Evolutionary conservation across 2,888 invertebrate species (phyloP).

Genomic region (Gymnosoma rotundatum): DNA sequence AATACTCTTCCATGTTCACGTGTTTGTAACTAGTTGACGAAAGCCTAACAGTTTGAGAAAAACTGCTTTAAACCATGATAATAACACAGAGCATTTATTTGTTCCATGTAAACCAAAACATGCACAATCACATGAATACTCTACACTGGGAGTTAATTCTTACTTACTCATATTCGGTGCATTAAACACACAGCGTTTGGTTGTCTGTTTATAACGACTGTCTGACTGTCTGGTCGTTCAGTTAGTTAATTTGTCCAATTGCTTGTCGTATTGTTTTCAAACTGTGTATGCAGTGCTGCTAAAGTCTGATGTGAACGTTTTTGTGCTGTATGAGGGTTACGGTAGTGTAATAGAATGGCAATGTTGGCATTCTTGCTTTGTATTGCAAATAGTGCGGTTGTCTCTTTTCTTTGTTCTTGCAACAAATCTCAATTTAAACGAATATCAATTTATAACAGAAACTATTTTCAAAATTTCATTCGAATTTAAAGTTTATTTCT

Average conservation of each 20-base stretch:
- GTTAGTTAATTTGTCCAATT: neutral
- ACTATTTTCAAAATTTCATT: slow-evolving; percentile 42
- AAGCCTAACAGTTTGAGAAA: slow-evolving; percentile 16
- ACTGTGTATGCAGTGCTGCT: slow-evolving; percentile 51
- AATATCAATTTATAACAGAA: slow-evolving; percentile 45
- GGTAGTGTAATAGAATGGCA: slow-evolving; percentile 72
- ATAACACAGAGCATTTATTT: slow-evolving; percentile 37
- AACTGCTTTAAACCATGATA: neutral
- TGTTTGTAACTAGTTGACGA: no score
- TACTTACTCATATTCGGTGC: slow-evolving; percentile 33
- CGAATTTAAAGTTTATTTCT: slow-evolving; percentile 11
- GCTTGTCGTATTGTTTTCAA: slow-evolving; percentile 47
- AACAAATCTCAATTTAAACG: slow-evolving; percentile 48
- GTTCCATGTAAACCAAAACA: slow-evolving; percentile 39
- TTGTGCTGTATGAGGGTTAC: slow-evolving; percentile 55
- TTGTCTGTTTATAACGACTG: neutral
- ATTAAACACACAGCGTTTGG: neutral
- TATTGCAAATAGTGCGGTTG: slow-evolving; percentile 82
- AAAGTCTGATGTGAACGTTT: slow-evolving; percentile 44
- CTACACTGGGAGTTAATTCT: slow-evolving; percentile 43
- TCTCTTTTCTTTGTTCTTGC: slow-evolving; percentile 72
- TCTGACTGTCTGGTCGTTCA: neutral
- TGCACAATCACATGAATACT: slow-evolving; percentile 11
- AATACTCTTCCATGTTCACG: no score
- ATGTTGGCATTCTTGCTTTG: slow-evolving; percentile 82